phyloP scores from a whole-genome alignment of 2,797 vertebrate species.

The Myripristis murdjan region DNA sequence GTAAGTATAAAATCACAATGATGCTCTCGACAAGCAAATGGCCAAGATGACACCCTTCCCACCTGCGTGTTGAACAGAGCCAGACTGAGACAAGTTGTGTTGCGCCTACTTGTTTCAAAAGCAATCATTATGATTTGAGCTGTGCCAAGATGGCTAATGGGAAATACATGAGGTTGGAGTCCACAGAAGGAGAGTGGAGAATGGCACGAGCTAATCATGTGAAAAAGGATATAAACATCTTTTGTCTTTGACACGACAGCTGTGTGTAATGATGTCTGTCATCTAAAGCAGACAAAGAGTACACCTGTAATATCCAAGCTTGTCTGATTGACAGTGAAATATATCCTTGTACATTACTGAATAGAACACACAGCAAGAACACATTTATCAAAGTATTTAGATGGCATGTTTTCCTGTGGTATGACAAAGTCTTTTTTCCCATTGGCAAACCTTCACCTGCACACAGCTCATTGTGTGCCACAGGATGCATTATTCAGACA shows the following conservation, averaged over 20 bases:
- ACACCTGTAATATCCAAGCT: slow-evolving; percentile 17
- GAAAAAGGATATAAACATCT: background rate
- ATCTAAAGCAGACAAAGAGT: slow-evolving; percentile 5
- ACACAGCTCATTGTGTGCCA: slow-evolving; percentile 1
- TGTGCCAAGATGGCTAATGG: background rate
- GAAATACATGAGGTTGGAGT: background rate
- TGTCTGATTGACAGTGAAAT: slow-evolving; percentile 18
- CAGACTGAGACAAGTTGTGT: background rate
- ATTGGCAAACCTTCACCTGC: slow-evolving; percentile 37
- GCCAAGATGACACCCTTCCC: slow-evolving; percentile 7
- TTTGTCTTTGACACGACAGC: background rate
- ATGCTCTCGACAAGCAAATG: slow-evolving; percentile 24
- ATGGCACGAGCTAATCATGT: background rate
- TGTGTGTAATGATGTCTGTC: slow-evolving; percentile 13
- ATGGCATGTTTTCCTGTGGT: slow-evolving; percentile 1
- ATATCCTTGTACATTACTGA: background rate
- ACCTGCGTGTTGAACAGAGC: background rate
- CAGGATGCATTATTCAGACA: slow-evolving; percentile 25
- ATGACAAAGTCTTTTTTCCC: slow-evolving; percentile 33
- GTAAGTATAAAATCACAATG: background rate
- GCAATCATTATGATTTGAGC: background rate
- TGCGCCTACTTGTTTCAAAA: background rate
- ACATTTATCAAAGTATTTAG: slow-evolving; percentile 32
- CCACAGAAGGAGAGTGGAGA: background rate
- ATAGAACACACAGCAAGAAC: background rate